Evolutionary conservation across 2,888 invertebrate species (phyloP).

Genomic region (Petrolisthes cinctipes): DNA sequence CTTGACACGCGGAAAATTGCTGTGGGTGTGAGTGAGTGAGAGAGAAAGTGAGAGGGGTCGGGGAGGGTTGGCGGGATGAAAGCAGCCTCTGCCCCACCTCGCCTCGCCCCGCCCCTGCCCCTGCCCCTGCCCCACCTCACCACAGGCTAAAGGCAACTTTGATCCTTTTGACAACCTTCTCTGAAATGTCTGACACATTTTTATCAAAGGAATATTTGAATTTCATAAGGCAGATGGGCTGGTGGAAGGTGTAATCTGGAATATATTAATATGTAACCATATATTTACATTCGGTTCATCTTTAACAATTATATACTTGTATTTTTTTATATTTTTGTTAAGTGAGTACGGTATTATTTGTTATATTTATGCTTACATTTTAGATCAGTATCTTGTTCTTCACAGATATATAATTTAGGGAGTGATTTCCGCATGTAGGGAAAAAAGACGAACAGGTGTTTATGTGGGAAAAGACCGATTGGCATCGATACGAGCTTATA

Average conservation of each 20-base stretch:
- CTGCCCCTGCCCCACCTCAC: background rate
- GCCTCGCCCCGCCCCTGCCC: background rate
- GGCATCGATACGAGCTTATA: background rate
- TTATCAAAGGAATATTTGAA: slow-evolving; percentile 13
- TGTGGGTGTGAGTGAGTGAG: background rate
- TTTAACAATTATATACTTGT: no score
- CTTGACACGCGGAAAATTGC: background rate
- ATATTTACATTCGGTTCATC: no score
- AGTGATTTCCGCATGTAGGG: no score
- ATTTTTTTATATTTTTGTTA: no score
- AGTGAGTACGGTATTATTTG: no score
- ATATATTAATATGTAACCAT: no score
- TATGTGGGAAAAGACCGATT: background rate
- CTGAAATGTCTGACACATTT: slow-evolving; percentile 16
- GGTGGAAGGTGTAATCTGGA: no score
- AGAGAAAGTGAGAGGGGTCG: no score
- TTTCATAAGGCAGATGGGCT: slow-evolving; percentile 1
- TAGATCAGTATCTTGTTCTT: no score
- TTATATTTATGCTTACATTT: no score
- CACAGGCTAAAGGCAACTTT: slow-evolving; percentile 9
- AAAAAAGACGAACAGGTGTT: no score
- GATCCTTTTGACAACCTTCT: slow-evolving; percentile 14
- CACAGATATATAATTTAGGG: no score
- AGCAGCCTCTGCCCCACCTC: background rate
- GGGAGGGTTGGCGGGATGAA: background rate